Evolutionary conservation across 2,888 invertebrate genomes (phyloP), one percentile per base, ranked within the genome.

Genomic region (Nemotelus pantherinus): DNA sequence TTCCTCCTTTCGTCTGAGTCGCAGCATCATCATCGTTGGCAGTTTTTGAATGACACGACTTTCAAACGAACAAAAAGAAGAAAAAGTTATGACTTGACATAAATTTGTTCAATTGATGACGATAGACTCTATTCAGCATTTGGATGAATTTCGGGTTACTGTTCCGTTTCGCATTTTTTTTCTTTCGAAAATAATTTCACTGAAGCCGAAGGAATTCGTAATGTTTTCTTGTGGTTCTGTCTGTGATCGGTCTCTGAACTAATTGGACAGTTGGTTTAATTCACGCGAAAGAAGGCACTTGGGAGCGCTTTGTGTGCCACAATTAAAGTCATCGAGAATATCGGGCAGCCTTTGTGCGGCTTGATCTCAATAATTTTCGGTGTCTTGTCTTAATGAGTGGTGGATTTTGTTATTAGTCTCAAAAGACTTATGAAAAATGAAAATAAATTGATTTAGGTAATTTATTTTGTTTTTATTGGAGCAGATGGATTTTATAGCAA

Each of bases 21-120:
- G 53, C n/a, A 48, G 57, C 25, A 25, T 25, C 25, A 25, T 3
- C 53, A 50, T 68, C 55, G 53, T 5, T 48, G 74, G 39, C 65
- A 45, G 65, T 76, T 53, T 57, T 63, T 67, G 74, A 74, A 72
- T 78, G 77, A 77, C 68, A 68, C 25, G 64, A 43, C 65, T n/a
- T 45, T 53, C 10, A 55, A 63, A 72, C 43, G 45, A 63, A 25
- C 25, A 3, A 70, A 5, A 39, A 67, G 45, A 47, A 50, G 63
- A 76, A 77, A 77, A 76, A 75, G 64, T 76, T 79, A 79, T 79
- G 77, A 79, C 77, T 76, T 77, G 79, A 77, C 79, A 79, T 79
- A 77, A 79, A 79, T 79, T 79, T 70, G 64, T 77, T 64, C 75
- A 79, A 79, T 78, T 79, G 55, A 68, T 48, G 58, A 44, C 10